A percentile compares a stretch with the other conserved stretches of the same genome.
These are phyloP conservation scores for Drosophila trapezifrons DNA, from an alignment of 1,140 invertebrate genomes.

Conservation along the genomic window DNA sequence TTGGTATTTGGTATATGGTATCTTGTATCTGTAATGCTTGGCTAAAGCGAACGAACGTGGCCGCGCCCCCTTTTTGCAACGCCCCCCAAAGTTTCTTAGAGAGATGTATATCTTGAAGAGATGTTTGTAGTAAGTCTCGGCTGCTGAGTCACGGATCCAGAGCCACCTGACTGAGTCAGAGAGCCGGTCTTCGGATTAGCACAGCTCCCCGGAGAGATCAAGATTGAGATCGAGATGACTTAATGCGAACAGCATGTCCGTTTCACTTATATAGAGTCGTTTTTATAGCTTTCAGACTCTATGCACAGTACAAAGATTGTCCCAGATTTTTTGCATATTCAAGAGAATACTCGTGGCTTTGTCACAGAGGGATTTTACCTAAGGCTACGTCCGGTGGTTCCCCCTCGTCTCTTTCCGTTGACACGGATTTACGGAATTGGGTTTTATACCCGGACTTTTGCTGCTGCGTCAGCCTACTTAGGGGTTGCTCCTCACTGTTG, in stretches of 20 bases:
- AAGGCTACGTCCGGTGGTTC: slow-evolving; percentile 1
- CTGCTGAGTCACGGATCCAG: slow-evolving; percentile 45
- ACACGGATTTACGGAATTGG: slow-evolving; percentile 63
- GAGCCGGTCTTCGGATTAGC: slow-evolving; percentile 68
- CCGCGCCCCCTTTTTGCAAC: slow-evolving; percentile 25
- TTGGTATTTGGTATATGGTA: slow-evolving; percentile 3
- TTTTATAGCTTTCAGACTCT: not conserved
- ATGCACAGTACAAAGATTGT: not conserved
- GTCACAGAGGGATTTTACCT: not conserved
- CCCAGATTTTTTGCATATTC: not conserved
- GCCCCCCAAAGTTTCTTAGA: slow-evolving; percentile 3
- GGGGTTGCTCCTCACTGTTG: slow-evolving; percentile 67
- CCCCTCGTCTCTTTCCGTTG: slow-evolving; percentile 10
- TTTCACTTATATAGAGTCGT: not conserved
- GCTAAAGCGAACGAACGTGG: slow-evolving; percentile 48
- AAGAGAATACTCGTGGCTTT: not conserved
- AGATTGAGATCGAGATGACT: slow-evolving; percentile 54
- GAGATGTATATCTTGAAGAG: not conserved
- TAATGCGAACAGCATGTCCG: slow-evolving; percentile 72
- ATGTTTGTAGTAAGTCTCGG: slow-evolving; percentile 11
- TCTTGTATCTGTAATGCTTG: slow-evolving; percentile 51
- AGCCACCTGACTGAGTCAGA: slow-evolving; percentile 65
- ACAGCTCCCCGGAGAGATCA: slow-evolving; percentile 18
- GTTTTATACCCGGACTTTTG: slow-evolving; percentile 53
- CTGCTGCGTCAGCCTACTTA: slow-evolving; percentile 47